These are phyloP conservation scores for Maconellicoccus hirsutus DNA, from an alignment of 1,140 invertebrate species.

Conservation along the genomic window DNA sequence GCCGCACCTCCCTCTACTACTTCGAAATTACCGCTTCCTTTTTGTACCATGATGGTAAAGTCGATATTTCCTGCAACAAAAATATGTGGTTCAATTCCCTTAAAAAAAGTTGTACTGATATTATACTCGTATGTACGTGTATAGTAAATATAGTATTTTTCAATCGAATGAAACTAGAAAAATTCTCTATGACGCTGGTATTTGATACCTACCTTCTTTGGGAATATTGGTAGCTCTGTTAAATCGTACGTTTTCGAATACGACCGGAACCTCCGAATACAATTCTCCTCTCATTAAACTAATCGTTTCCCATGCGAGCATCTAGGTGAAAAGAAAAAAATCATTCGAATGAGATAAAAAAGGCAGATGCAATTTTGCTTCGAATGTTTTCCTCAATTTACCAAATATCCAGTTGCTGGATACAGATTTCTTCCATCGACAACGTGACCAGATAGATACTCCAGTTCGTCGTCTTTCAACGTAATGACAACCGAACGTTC, in stretches of 20 bases:
- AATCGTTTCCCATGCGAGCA: slow-evolving; percentile 78
- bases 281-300: slow-evolving; percentile 58
- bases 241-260: slow-evolving; percentile 79
- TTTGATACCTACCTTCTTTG: slow-evolving; percentile 40
- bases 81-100: neutral
- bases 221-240: slow-evolving; percentile 68
- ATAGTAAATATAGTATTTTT: too few species aligned
- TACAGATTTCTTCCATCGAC: slow-evolving; percentile 79
- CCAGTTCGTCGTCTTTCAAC: slow-evolving; percentile 52
- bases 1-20: slow-evolving; percentile 64
- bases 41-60: slow-evolving; percentile 70
- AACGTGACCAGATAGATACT: slow-evolving; percentile 69
- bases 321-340: slow-evolving; percentile 29
- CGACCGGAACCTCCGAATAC: slow-evolving; percentile 61
- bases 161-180: too few species aligned
- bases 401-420: slow-evolving; percentile 78
- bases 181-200: too few species aligned
- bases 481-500: slow-evolving; percentile 48
- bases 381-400: slow-evolving; percentile 25
- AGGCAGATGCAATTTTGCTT: too few species aligned
- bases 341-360: too few species aligned
- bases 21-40: slow-evolving; percentile 70
- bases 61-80: slow-evolving; percentile 43
- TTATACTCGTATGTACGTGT: too few species aligned
- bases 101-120: too few species aligned